Conservation (phyloP, 2,888 invertebrate genomes). For the Sthenelais limicola region DNA sequence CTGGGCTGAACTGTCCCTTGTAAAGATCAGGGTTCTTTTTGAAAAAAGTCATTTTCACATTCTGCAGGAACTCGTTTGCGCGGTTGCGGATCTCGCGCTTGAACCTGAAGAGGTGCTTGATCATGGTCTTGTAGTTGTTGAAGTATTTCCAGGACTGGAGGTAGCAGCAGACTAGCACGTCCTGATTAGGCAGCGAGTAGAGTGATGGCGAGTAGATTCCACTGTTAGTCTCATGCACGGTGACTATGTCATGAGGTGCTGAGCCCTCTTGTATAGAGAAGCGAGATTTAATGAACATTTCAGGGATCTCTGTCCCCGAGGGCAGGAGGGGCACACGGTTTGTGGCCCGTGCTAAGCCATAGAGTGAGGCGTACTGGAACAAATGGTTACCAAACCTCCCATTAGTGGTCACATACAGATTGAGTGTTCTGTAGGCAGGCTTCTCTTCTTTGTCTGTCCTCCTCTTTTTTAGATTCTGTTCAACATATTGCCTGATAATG, state of each 20-base stretch:
- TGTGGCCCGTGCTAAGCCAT: slow-evolving; percentile 42
- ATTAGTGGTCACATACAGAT: slow-evolving; percentile 25
- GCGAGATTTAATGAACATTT: slow-evolving; percentile 6
- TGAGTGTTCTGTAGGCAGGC: slow-evolving; percentile 6
- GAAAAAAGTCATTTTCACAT: not conserved
- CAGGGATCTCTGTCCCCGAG: slow-evolving; percentile 12
- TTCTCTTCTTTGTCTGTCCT: not conserved
- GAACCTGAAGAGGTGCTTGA: slow-evolving; percentile 43
- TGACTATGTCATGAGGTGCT: not conserved
- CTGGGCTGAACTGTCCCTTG: not conserved
- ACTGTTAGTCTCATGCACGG: slow-evolving; percentile 30
- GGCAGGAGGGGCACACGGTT: slow-evolving; percentile 27
- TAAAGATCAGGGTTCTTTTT: slow-evolving; percentile 15
- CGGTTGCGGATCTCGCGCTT: slow-evolving; percentile 6
- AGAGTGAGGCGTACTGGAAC: slow-evolving; percentile 46
- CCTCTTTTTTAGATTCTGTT: slow-evolving; percentile 14
- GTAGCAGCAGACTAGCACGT: slow-evolving; percentile 42
- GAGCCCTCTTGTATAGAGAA: not conserved
- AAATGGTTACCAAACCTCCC: slow-evolving; percentile 42
- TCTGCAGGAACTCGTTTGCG: slow-evolving; percentile 10
- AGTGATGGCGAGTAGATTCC: slow-evolving; percentile 26
- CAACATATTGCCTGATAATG: slow-evolving; percentile 22
- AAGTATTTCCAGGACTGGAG: slow-evolving; percentile 48
- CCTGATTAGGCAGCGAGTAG: slow-evolving; percentile 31
- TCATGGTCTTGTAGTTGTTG: slow-evolving; percentile 30